These are phyloP conservation scores for Rhagium mordax DNA, from an alignment of 2,888 invertebrate species.

Conservation along the genomic window DNA sequence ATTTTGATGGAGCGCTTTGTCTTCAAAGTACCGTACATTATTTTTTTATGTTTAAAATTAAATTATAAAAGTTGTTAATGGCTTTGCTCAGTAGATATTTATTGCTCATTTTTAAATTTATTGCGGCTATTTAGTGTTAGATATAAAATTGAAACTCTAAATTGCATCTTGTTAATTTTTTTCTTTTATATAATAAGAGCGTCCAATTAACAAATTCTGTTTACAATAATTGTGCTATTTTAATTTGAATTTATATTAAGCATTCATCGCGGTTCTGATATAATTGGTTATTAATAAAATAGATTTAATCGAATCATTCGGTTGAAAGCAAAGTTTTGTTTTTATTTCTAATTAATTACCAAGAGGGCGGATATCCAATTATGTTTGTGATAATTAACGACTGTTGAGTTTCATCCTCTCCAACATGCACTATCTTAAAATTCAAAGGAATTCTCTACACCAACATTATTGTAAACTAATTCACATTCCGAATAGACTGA, in stretches of 20 bases:
- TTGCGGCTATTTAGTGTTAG: slow-evolving; percentile 5
- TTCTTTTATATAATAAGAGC: not conserved
- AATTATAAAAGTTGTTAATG: slow-evolving; percentile 31
- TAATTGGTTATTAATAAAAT: slow-evolving; percentile 24
- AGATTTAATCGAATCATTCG: slow-evolving; percentile 24
- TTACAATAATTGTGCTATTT: slow-evolving; percentile 7
- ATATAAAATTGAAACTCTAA: not conserved
- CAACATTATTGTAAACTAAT: not conserved
- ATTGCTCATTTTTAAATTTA: slow-evolving; percentile 25
- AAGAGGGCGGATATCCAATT: slow-evolving; percentile 57
- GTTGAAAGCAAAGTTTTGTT: slow-evolving; percentile 25
- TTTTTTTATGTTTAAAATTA: slow-evolving; percentile 14
- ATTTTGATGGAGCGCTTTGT: slow-evolving; percentile 24
- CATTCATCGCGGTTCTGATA: slow-evolving; percentile 1
- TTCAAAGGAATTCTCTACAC: not conserved
- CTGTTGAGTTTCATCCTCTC: slow-evolving; percentile 39
- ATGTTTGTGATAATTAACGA: slow-evolving; percentile 49
- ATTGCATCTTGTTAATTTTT: slow-evolving; percentile 23
- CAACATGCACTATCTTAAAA: slow-evolving; percentile 14
- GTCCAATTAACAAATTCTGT: slow-evolving; percentile 19
- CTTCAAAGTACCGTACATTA: slow-evolving; percentile 23
- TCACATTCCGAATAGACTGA: not conserved
- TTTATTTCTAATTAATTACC: slow-evolving; percentile 48
- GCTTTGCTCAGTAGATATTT: slow-evolving; percentile 19
- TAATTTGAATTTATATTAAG: slow-evolving; percentile 11